Evolutionary conservation across 2,113 vertebrate genomes (phyloP), one percentile per base, ranked within the genome.

Genomic region (Dasyurus viverrinus): DNA sequence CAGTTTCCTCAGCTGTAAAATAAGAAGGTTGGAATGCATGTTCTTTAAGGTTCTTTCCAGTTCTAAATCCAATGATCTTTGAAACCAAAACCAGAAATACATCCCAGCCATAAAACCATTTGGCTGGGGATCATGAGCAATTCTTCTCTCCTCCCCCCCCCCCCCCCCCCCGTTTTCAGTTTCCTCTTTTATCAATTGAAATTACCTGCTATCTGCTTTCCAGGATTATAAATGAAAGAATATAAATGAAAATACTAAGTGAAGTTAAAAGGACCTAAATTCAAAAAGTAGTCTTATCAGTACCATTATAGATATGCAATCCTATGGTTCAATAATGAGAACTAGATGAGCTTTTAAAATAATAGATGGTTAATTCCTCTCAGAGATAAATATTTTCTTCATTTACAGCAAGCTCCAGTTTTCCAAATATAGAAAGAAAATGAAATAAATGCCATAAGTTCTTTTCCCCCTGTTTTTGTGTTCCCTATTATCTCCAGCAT

Each of bases 151-250:
- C 90, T 22, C 1, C 50, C 94, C 92, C 23, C n/a, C n/a, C 95
- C 25, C 89, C 9, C 26, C 90, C 25, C 1, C 50, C 94, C 92
- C 23, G 91, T 46, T 24, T 55, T 96, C n/a, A 23, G 9, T 92
- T 95, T 96, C 68, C 93, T 94, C 47, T 12, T 91, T 95, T 94
- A 48, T 92, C 68, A n/a, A 76, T 22, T n/a, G 68, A 42, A 19
- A 19, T 76, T n/a, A 91, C 36, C 57, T 90, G 68, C 4, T 92
- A 3, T 52, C 53, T 89, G 2, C 91, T 30, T 93, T 89, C 57
- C 1, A 89, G 53, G 23, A 24, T 68, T 24, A 19, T 60, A 84
- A 94, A 92, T 46, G 93, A 54, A 84, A 96, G 90, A 93, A 91
- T 93, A 50, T 89, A 53, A 48, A 42, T 1, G 68, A 76, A 68